These are phyloP conservation scores for Microcebus lehilahytsara DNA, from an alignment of 2,113 vertebrate species.

Conservation along the genomic window DNA sequence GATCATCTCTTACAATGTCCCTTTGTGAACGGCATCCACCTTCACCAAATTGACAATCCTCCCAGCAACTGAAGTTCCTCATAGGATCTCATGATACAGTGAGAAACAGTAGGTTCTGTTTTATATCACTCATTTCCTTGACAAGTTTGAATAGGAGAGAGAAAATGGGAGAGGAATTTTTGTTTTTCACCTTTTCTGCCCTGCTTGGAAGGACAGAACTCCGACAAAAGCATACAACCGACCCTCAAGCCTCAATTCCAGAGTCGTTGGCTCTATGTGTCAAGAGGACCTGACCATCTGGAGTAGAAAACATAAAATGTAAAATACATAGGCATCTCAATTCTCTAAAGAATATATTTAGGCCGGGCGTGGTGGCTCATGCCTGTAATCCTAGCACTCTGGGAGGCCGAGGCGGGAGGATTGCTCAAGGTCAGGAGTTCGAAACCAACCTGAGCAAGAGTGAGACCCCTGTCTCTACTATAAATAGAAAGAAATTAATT, in stretches of 20 bases:
- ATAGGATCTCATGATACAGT: background rate
- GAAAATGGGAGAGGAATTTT: background rate
- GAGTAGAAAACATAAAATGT: background rate
- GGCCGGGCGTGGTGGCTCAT: too few species aligned
- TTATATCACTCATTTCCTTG: slow-evolving; percentile 27
- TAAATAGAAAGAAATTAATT: too few species aligned
- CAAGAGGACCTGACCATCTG: background rate
- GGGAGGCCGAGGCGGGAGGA: too few species aligned
- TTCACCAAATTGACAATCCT: background rate
- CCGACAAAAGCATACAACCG: background rate
- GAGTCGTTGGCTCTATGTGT: background rate
- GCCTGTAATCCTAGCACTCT: too few species aligned
- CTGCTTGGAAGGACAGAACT: background rate
- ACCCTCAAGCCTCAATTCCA: background rate
- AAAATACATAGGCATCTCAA: background rate
- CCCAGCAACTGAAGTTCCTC: background rate
- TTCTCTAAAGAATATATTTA: background rate
- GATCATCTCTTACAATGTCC: background rate
- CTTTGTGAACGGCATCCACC: background rate
- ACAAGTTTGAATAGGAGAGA: background rate
- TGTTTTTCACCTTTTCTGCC: slow-evolving; percentile 23
- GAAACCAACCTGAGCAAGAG: too few species aligned
- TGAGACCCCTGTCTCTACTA: too few species aligned
- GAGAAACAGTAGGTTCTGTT: slow-evolving; percentile 56
- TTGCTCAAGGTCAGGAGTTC: too few species aligned